Evolutionary conservation across 2,113 vertebrate species (phyloP).

Genomic region (Pica pica): DNA sequence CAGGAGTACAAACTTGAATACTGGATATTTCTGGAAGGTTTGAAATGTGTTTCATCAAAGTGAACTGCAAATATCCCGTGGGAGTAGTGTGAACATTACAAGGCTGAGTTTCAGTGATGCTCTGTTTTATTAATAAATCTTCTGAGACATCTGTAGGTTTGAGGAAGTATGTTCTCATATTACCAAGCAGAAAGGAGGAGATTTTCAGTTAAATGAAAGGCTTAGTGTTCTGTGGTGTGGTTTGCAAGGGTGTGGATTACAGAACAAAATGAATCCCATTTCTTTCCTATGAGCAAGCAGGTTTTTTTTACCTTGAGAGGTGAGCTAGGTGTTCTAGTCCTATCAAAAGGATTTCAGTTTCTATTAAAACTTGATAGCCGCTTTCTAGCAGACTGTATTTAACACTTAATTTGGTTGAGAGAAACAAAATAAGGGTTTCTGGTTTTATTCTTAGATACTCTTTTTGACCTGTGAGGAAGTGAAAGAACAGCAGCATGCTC

Average conservation of each 20-base stretch:
- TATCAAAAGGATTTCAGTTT: background rate
- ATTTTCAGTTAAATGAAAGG: background rate
- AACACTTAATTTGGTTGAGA: background rate
- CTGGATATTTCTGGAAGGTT: background rate
- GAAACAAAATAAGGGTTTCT: background rate
- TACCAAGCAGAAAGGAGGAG: background rate
- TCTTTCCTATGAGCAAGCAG: background rate
- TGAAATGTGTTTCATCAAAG: conserved; percentile 5
- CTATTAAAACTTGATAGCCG: background rate
- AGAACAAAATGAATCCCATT: background rate
- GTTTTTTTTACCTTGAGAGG: background rate
- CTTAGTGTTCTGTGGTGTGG: background rate
- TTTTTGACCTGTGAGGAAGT: background rate
- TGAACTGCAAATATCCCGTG: background rate
- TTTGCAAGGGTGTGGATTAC: background rate
- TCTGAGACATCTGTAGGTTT: background rate
- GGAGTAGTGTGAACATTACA: background rate
- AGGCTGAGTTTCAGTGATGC: background rate
- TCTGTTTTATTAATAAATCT: conserved; percentile 46
- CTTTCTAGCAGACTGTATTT: background rate
- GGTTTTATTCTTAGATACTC: background rate
- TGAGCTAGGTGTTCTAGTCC: background rate
- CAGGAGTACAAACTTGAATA: background rate
- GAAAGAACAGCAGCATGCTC: background rate
- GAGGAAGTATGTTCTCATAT: background rate